A percentile compares a stretch with the other conserved stretches of the same genome.
Evolutionary conservation across 2,797 vertebrate species (phyloP).

Genomic region (Sphaeramia orbicularis): DNA sequence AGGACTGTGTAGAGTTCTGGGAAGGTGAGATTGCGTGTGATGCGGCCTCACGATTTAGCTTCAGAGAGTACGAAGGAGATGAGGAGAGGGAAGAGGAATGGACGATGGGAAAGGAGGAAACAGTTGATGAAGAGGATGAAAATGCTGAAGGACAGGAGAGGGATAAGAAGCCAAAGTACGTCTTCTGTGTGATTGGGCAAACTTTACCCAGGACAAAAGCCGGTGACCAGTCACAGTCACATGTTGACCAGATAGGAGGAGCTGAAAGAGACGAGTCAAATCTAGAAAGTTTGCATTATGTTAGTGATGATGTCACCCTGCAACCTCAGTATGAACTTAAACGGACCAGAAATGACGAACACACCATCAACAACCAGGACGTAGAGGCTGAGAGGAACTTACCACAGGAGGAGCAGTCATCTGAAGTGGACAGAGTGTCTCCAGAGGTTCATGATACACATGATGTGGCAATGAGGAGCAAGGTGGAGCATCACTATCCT

Average conservation of each 20-base stretch:
- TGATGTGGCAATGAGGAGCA: constrained; percentile 7
- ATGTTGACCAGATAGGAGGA: constrained; percentile 43
- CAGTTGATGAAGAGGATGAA: constrained; percentile 34
- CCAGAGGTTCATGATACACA: constrained; percentile 23
- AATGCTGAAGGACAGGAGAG: constrained; percentile 4
- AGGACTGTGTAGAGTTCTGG: constrained; percentile 80
- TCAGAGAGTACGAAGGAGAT: constrained; percentile 25
- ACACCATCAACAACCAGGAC: constrained; percentile 23
- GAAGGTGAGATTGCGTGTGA: constrained; percentile 41
- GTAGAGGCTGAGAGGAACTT: constrained; percentile 4
- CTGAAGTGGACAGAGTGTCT: constrained; percentile 10
- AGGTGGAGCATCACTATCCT: constrained; percentile 29
- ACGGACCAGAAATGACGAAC: constrained; percentile 21
- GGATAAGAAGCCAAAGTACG: constrained; percentile 52
- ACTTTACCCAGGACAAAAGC: constrained; percentile 57
- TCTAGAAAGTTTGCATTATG: constrained; percentile 10
- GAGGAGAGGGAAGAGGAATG: constrained; percentile 17
- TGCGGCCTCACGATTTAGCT: constrained; percentile 26
- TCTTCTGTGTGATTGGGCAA: constrained; percentile 83
- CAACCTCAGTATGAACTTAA: constrained; percentile 35
- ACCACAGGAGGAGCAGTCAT: background rate
- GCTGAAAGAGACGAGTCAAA: constrained; percentile 31
- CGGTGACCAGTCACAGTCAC: constrained; percentile 27
- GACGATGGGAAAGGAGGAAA: constrained; percentile 38
- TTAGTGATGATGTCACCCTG: constrained; percentile 21